phyloP scores from a whole-genome alignment of 1,140 invertebrate species.

The Aphaenogaster floridana region DNA sequence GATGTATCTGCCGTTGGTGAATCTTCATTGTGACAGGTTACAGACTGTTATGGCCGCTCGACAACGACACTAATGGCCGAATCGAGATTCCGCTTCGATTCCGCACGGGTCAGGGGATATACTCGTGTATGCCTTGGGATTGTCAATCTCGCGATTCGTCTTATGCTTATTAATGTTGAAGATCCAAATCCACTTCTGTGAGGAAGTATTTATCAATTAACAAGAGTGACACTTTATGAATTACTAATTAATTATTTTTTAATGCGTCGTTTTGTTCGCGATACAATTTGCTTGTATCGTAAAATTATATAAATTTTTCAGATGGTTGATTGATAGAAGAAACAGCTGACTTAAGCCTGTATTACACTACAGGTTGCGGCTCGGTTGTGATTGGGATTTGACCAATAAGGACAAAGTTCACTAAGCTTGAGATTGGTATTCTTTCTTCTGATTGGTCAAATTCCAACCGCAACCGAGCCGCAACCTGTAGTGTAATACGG shows the following conservation, averaged over 20 bases:
- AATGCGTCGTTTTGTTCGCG: not conserved
- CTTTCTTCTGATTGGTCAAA: too few relatives aligned
- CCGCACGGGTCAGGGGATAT: not conserved
- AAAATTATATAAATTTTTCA: not conserved
- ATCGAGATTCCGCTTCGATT: conserved; percentile 31
- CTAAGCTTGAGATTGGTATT: too few relatives aligned
- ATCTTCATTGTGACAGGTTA: conserved; percentile 61
- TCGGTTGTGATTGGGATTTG: too few relatives aligned
- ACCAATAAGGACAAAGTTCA: too few relatives aligned
- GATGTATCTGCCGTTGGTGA: conserved; percentile 54
- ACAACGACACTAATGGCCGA: conserved; percentile 42
- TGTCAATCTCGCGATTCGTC: conserved; percentile 8
- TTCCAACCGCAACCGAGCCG: too few relatives aligned
- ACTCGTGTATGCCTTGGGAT: conserved; percentile 7
- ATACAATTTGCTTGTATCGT: not conserved
- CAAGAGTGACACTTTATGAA: too few relatives aligned
- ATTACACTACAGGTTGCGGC: too few relatives aligned
- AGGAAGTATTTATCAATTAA: not conserved
- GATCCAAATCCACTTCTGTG: not conserved
- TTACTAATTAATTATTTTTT: not conserved
- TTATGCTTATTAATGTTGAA: not conserved
- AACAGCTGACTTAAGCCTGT: not conserved
- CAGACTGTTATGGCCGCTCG: conserved; percentile 58
- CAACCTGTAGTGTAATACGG: too few relatives aligned
- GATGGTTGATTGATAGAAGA: not conserved